Evolutionary conservation across 2,888 invertebrate species (phyloP).

Genomic region (Epirrhoe alternata): DNA sequence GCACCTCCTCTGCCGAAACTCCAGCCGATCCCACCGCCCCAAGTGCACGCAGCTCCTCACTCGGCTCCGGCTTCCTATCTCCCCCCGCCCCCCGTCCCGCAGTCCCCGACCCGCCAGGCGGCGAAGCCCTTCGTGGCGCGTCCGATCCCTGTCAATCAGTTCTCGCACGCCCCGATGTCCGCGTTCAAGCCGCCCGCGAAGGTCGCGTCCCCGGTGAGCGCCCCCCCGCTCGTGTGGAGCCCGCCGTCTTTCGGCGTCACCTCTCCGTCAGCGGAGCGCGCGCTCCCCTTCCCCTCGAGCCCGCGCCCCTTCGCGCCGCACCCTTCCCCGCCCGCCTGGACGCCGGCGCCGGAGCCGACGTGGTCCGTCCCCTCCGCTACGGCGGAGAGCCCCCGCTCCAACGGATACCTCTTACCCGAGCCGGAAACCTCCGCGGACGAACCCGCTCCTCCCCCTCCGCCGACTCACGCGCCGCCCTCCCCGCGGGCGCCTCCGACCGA

Average conservation of each 20-base stretch:
- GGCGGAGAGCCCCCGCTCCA: slow-evolving; percentile 59
- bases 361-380: slow-evolving; percentile 76
- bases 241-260: slow-evolving; percentile 69
- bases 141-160: slow-evolving; percentile 88
- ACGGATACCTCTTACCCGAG: slow-evolving; percentile 58
- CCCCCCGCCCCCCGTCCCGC: slow-evolving; percentile 51
- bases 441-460: slow-evolving; percentile 59
- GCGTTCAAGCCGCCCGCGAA: slow-evolving; percentile 88
- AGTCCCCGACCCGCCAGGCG: slow-evolving; percentile 64
- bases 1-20: slow-evolving; percentile 20
- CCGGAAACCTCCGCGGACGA: slow-evolving; percentile 53
- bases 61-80: slow-evolving; percentile 42
- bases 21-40: slow-evolving; percentile 19
- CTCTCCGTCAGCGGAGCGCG: slow-evolving; percentile 62
- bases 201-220: slow-evolving; percentile 67
- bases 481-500: slow-evolving; percentile 51
- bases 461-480: slow-evolving; percentile 55
- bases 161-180: slow-evolving; percentile 91
- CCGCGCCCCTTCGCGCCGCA: slow-evolving; percentile 53
- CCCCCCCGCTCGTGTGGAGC: slow-evolving; percentile 73
- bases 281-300: slow-evolving; percentile 51
- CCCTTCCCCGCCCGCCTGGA: slow-evolving; percentile 74
- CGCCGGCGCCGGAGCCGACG: slow-evolving; percentile 65
- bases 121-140: slow-evolving; percentile 82
- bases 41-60: slow-evolving; percentile 23